phyloP scores from a whole-genome alignment of 2,113 vertebrate genomes.

The Varanus komodoensis region DNA sequence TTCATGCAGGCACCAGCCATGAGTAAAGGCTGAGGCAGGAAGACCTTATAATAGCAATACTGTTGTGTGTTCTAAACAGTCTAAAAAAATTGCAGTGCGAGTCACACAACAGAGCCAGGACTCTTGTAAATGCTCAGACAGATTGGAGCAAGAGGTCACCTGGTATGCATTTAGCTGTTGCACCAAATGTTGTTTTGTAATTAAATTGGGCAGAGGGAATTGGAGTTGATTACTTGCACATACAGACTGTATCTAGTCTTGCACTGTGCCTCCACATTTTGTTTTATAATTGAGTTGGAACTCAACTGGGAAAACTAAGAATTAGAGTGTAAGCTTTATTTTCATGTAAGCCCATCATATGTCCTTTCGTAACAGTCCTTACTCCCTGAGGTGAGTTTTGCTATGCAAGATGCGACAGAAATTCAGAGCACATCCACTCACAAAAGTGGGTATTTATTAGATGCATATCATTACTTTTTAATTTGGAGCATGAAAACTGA shows the following conservation, averaged over 20 bases:
- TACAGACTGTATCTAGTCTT: conserved; percentile 57
- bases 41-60: conserved; percentile 30
- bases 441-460: conserved; percentile 3
- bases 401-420: conserved; percentile 1
- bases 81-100: conserved; percentile 46
- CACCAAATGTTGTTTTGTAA: conserved; percentile 73
- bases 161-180: conserved; percentile 64
- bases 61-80: conserved; percentile 23
- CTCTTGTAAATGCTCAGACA: conserved; percentile 28
- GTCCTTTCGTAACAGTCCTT: conserved; percentile 12
- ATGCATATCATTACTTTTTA: neutral
- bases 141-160: conserved; percentile 52
- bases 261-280: conserved; percentile 62
- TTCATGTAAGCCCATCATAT: conserved; percentile 49
- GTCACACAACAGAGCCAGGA: conserved; percentile 14
- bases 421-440: neutral
- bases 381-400: conserved; percentile 22
- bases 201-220: conserved; percentile 69
- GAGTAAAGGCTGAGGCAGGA: neutral
- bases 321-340: conserved; percentile 49
- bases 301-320: conserved; percentile 54
- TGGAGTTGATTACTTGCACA: conserved; percentile 68
- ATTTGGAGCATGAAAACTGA: neutral
- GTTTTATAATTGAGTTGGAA: conserved; percentile 64
- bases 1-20: conserved; percentile 15